Evolutionary conservation across 2,113 vertebrate species (phyloP), one percentile per base, ranked within the genome.

Genomic region (Malurus melanocephalus): DNA sequence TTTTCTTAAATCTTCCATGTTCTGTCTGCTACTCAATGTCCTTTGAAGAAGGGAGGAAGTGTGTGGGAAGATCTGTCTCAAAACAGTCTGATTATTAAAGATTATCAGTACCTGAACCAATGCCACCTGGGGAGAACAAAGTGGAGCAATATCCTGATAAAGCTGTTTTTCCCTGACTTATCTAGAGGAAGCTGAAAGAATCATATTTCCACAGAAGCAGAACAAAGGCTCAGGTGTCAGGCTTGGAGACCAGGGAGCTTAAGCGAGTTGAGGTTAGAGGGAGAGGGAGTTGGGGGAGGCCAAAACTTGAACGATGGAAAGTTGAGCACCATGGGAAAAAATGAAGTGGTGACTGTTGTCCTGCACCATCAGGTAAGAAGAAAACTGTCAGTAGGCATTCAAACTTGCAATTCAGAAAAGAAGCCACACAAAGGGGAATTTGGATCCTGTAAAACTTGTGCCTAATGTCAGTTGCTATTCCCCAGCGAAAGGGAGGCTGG

Each of bases 281-380:
- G 3, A 24, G 7, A 6, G 10, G 16, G 3, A 4, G 0, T 8
- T 6, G 1, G 20, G 27, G 16, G 11, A 62, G 27, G 60, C 13
- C 73, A 35, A 4, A 59, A 24, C 35, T 74, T 23, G 6, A 83
- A 84, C 4, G 0, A 46, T 20, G 2, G 16, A 60, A 92, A 80
- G 33, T 9, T 59, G 80, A 83, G 56, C 23, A 69, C 32, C 45
- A 59, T 0, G 0, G 38, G 8, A 27, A 22, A 53, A 85, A 93
- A 74, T 1, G 7, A 22, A 83, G 32, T 76, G 38, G 27, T 1
- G 10, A 42, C 38, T 56, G 28, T 48, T 76, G 79, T 42, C 28
- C 60, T 74, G 11, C 52, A 68, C 21, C 21, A 72, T 46, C 27
- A 30, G 12, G 18, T 24, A 55, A 71, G 80, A 84, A 90, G 73